phyloP scores from a whole-genome alignment of 2,797 vertebrate genomes.

The Knipowitschia caucasica region DNA sequence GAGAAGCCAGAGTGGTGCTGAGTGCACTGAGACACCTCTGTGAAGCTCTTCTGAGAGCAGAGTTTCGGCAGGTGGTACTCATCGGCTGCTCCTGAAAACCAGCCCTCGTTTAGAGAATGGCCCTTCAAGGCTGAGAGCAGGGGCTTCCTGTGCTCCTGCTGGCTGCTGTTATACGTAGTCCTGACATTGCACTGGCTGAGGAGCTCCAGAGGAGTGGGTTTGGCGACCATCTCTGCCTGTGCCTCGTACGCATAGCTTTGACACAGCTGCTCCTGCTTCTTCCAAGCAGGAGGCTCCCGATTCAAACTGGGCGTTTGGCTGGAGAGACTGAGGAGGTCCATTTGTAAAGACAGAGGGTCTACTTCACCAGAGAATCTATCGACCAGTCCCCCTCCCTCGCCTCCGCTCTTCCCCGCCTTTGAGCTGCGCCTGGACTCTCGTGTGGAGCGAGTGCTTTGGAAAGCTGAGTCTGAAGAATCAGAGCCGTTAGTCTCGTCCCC shows the following conservation, averaged over 20 bases:
- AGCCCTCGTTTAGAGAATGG: constrained; percentile 85
- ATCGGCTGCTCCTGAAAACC: constrained; percentile 80
- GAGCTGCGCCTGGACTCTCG: constrained; percentile 90
- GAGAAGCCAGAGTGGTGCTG: constrained; percentile 80
- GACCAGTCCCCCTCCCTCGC: constrained; percentile 55
- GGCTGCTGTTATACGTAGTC: constrained; percentile 80
- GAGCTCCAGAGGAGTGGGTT: constrained; percentile 83
- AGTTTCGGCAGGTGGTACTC: constrained; percentile 87
- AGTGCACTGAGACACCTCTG: constrained; percentile 76
- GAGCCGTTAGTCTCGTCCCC: constrained; percentile 93
- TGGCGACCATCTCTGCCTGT: constrained; percentile 74
- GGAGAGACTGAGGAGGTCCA: constrained; percentile 96
- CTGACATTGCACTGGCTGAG: constrained; percentile 94
- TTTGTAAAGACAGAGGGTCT: constrained; percentile 94
- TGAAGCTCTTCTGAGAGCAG: constrained; percentile 89
- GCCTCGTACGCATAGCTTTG: constrained; percentile 83
- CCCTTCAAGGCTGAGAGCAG: constrained; percentile 85
- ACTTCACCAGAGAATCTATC: constrained; percentile 87
- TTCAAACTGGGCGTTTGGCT: constrained; percentile 93
- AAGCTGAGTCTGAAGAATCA: constrained; percentile 93
- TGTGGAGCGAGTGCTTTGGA: constrained; percentile 92
- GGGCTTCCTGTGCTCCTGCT: constrained; percentile 83
- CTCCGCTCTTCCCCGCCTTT: constrained; percentile 86
- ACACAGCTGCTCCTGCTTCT: constrained; percentile 73
- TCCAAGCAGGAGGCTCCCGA: constrained; percentile 87